phyloP scores from a whole-genome alignment of 2,888 invertebrate genomes.

The Hirtodrosophila alboralis region DNA sequence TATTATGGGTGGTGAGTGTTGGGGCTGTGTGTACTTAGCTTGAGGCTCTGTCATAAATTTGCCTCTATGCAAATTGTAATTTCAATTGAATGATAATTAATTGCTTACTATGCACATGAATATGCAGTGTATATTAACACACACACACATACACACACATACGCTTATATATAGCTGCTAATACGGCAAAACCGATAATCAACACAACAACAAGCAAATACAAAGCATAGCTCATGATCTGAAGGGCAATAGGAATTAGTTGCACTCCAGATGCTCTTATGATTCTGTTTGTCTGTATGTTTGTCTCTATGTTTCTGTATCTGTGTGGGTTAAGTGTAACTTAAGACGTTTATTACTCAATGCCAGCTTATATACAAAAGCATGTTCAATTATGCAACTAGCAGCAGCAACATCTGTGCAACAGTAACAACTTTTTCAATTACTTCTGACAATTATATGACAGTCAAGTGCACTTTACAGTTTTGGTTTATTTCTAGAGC shows the following conservation, averaged over 20 bases:
- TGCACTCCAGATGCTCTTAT: constrained; percentile 32
- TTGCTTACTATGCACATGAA: constrained; percentile 61
- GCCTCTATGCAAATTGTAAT: constrained; percentile 57
- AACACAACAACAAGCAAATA: constrained; percentile 65
- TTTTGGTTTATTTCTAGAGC: constrained; percentile 46
- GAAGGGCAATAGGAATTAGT: constrained; percentile 58
- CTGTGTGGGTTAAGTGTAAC: constrained; percentile 16
- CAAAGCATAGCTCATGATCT: constrained; percentile 41
- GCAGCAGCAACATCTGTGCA: constrained; percentile 46
- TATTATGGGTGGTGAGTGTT: constrained; percentile 19
- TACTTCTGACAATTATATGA: constrained; percentile 66
- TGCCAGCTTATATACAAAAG: constrained; percentile 28
- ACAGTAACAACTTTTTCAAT: constrained; percentile 67
- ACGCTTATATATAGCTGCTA: constrained; percentile 12
- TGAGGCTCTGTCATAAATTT: constrained; percentile 40
- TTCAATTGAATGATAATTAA: constrained; percentile 76
- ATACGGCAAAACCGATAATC: constrained; percentile 65
- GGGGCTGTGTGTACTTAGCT: constrained; percentile 11
- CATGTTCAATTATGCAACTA: constrained; percentile 36
- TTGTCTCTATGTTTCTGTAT: constrained; percentile 7
- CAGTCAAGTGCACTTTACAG: constrained; percentile 58
- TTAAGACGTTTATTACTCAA: constrained; percentile 33
- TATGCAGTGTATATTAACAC: constrained; percentile 19
- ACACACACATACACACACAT: background rate
- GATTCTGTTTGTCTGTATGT: constrained; percentile 1